These are phyloP conservation scores for Drosophila bocki DNA, from an alignment of 1,140 invertebrate species.

Conservation along the genomic window DNA sequence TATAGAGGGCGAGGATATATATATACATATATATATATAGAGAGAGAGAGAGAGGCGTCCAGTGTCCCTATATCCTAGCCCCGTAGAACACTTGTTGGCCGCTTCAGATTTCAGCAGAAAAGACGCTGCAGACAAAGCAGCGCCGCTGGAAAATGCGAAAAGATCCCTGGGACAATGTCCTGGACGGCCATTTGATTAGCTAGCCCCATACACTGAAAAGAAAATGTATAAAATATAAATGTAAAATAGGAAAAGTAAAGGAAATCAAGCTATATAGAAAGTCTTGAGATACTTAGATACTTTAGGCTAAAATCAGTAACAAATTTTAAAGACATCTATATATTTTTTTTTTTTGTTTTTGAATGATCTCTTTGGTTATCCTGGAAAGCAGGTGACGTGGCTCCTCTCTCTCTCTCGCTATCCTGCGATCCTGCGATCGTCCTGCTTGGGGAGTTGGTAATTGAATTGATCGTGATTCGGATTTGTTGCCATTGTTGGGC, in stretches of 20 bases:
- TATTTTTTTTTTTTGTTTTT: background rate
- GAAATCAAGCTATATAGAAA: no score
- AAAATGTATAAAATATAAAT: background rate
- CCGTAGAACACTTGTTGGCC: slow-evolving; percentile 54
- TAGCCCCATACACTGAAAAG: slow-evolving; percentile 4
- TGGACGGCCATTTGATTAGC: slow-evolving; percentile 61
- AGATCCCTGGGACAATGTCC: slow-evolving; percentile 62
- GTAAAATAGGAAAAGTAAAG: background rate
- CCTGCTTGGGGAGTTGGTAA: slow-evolving; percentile 59
- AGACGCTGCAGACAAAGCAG: slow-evolving; percentile 32
- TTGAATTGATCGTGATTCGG: slow-evolving; percentile 83
- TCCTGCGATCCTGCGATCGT: slow-evolving; percentile 24
- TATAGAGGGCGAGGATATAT: slow-evolving; percentile 21
- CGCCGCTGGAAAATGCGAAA: slow-evolving; percentile 41
- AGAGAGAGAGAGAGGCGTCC: slow-evolving; percentile 10
- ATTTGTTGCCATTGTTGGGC: slow-evolving; percentile 57
- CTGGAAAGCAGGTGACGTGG: slow-evolving; percentile 77
- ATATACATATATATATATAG: background rate
- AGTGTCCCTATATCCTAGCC: slow-evolving; percentile 1
- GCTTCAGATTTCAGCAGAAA: slow-evolving; percentile 66
- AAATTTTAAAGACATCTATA: background rate
- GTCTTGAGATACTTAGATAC: no score
- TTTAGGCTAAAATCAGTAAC: no score
- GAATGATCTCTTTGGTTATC: slow-evolving; percentile 31
- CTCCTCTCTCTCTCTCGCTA: slow-evolving; percentile 1